These are phyloP conservation scores for Apodemia zela DNA, from an alignment of 2,888 invertebrate genomes.

Conservation along the genomic window DNA sequence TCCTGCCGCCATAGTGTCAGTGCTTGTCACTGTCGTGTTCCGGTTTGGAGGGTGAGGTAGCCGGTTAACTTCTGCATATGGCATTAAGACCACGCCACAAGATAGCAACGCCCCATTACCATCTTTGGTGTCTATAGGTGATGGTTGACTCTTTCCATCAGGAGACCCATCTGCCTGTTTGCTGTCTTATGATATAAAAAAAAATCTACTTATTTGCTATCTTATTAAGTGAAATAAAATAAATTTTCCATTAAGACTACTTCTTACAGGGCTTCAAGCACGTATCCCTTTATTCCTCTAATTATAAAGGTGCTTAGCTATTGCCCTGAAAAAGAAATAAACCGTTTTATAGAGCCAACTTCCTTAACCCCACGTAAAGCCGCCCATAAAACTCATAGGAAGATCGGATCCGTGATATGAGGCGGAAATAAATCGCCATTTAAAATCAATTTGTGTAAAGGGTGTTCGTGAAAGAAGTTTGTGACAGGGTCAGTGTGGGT, in stretches of 20 bases:
- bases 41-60: too few relatives aligned
- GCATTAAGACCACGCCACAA: too few relatives aligned
- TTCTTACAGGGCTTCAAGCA: neutral
- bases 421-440: conserved; percentile 80
- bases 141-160: too few relatives aligned
- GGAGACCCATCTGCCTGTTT: too few relatives aligned
- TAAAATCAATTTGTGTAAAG: conserved; percentile 81
- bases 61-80: too few relatives aligned
- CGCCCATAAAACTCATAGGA: conserved; percentile 73
- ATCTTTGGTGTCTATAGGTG: too few relatives aligned
- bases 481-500: conserved; percentile 45
- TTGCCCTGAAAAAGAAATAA: conserved; percentile 72
- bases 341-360: conserved; percentile 75
- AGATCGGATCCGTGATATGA: conserved; percentile 78
- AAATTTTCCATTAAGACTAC: neutral
- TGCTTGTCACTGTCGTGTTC: too few relatives aligned
- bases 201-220: too few relatives aligned
- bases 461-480: conserved; percentile 62
- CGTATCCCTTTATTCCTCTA: conserved; percentile 18
- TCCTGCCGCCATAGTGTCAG: too few relatives aligned
- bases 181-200: too few relatives aligned
- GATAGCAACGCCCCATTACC: too few relatives aligned
- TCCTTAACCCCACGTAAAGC: conserved; percentile 75
- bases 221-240: neutral
- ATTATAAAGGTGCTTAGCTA: conserved; percentile 44